Percentiles rank a stretch among this genome's conserved stretches.
Evolutionary conservation across 64 coral and sea anemone species (phyloP).

Genomic region (Cladopsammia gracilis): DNA sequence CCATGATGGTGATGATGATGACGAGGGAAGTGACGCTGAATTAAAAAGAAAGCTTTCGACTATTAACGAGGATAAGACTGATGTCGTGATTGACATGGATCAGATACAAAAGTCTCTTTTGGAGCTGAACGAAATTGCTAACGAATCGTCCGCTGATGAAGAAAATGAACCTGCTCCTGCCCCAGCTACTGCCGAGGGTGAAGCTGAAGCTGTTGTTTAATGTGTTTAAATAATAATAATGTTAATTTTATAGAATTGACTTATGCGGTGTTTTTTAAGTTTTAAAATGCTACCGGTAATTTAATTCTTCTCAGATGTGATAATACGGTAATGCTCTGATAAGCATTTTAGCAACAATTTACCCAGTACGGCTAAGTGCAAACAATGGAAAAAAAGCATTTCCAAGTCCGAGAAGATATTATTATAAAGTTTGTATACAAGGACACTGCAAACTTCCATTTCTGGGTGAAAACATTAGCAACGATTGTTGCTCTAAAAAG

Average conservation of each 20-base stretch:
- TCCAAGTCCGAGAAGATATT: too few relatives aligned
- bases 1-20: not conserved
- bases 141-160: too few relatives aligned
- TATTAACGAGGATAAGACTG: slow-evolving; percentile 24
- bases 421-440: not conserved
- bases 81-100: slow-evolving; percentile 48
- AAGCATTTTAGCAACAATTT: too few relatives aligned
- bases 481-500: not conserved
- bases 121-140: not conserved
- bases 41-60: slow-evolving; percentile 33
- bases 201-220: not conserved
- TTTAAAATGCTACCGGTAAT: not conserved
- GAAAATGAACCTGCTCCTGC: not conserved
- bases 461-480: not conserved
- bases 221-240: too few relatives aligned
- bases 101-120: slow-evolving; percentile 32
- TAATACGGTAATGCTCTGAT: too few relatives aligned
- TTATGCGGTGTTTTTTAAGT: not conserved
- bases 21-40: not conserved
- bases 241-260: not conserved
- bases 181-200: not conserved
- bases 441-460: too few relatives aligned
- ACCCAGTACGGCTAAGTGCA: too few relatives aligned
- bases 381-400: too few relatives aligned
- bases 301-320: not conserved